Percentiles rank a stretch among this genome's conserved stretches.
phyloP scores from a whole-genome alignment of 2,113 vertebrate genomes.

The Gorsachius goisagi region DNA sequence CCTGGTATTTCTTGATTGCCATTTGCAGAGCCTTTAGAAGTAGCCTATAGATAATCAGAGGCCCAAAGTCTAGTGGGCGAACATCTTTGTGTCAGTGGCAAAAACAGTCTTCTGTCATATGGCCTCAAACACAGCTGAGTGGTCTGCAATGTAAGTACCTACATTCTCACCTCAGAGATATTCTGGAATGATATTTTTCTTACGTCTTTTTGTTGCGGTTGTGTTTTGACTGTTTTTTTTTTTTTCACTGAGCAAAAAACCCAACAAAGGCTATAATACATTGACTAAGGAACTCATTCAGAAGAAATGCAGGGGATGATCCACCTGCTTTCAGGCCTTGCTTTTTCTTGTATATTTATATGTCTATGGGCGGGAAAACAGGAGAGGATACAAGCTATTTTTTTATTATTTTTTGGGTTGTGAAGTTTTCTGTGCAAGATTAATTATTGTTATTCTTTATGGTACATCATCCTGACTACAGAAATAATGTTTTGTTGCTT shows the following conservation, averaged over 20 bases:
- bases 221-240: neutral
- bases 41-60: neutral
- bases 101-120: neutral
- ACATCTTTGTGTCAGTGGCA: neutral
- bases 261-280: neutral
- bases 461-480: neutral
- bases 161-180: neutral
- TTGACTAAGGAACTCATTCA: neutral
- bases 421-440: neutral
- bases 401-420: neutral
- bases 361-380: neutral
- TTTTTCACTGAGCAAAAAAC: neutral
- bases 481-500: conserved; percentile 4
- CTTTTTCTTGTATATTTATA: too few species aligned
- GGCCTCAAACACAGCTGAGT: neutral
- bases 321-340: neutral
- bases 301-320: neutral
- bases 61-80: neutral
- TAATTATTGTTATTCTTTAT: conserved; percentile 24
- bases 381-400: neutral
- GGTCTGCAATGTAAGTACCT: neutral
- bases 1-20: neutral
- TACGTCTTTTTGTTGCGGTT: neutral
- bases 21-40: neutral
- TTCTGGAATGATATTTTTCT: neutral